phyloP scores from a whole-genome alignment of 2,888 invertebrate genomes.

The Coelopa pilipes region DNA sequence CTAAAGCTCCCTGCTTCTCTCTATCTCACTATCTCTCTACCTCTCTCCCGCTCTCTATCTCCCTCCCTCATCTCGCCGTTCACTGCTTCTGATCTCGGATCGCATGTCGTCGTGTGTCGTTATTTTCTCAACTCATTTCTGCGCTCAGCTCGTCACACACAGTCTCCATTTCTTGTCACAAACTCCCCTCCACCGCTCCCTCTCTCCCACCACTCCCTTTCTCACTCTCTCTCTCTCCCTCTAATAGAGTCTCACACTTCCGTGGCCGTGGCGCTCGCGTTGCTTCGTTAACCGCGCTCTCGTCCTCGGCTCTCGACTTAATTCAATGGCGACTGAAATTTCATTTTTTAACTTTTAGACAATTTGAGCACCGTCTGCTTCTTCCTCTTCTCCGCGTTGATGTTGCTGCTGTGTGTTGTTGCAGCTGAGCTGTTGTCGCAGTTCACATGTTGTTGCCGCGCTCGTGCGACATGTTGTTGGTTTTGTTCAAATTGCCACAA shows the following conservation, averaged over 20 bases:
- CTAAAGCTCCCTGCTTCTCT: not conserved
- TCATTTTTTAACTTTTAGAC: slow-evolving; percentile 8
- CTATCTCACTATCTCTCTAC: too few species aligned
- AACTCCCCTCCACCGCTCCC: not conserved
- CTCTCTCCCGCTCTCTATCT: too few species aligned
- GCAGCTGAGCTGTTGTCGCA: not conserved
- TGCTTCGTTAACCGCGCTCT: not conserved
- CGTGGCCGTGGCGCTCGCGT: too few species aligned
- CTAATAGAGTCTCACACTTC: not conserved
- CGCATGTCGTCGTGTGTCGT: slow-evolving; percentile 2
- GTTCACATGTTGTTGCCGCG: not conserved
- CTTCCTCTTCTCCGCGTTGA: too few species aligned
- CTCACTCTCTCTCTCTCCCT: too few species aligned
- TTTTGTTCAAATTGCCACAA: slow-evolving; percentile 1
- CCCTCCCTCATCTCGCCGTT: too few species aligned
- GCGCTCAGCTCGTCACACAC: too few species aligned
- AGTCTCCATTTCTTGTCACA: too few species aligned
- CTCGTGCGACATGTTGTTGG: not conserved
- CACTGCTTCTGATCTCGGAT: slow-evolving; percentile 10
- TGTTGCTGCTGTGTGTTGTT: too few species aligned
- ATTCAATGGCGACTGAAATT: slow-evolving; percentile 26
- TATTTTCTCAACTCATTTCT: not conserved
- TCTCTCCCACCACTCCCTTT: too few species aligned
- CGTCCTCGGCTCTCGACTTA: slow-evolving; percentile 13
- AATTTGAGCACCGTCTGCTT: not conserved